Evolutionary conservation across 2,797 vertebrate species (phyloP), one percentile per base, ranked within the genome.

Genomic region (Somateria mollissima): DNA sequence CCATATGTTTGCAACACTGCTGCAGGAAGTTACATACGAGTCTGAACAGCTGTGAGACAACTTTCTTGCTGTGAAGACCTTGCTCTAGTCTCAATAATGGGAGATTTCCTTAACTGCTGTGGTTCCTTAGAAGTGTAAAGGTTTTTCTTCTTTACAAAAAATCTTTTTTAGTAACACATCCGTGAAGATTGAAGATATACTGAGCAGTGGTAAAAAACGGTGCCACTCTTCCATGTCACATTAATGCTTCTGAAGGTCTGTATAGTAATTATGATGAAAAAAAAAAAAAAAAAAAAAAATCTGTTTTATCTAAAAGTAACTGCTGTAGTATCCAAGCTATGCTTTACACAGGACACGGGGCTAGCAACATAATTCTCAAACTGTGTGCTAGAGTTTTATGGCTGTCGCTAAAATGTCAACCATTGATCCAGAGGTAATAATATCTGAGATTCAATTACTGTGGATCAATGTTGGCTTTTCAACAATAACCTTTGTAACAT

Each of bases 401-500:
- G 17, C 39, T 92, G 86, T 76, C 43, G 66, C 73, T 84, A 70
- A 94, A 95, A 92, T 72, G 69, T 84, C 85, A 95, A 1, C 62
- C 34, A 86, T 58, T 94, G 90, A 95, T 91, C 83, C 80, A 73
- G 37, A 39, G 24, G 47, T 64, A 64, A 28, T 84, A 91, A 70
- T 70, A 81, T 82, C 77, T 82, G 80, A 82, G 64, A 81, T 94
- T 90, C 83, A 84, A 76, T 92, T 93, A 66, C 66, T 86, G 34
- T 15, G 28, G 88, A 86, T 87, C 84, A 64, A 49, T 89, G 47
- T 13, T 92, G 67, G n/a, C 71, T 94, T 92, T 95, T 95, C 84
- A 94, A 76, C 85, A 88, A 80, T 56, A 92, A 88, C 14, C 41
- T 84, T 72, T 81, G 41, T 25, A 91, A 34, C 39, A 54, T n/a